These are phyloP conservation scores for Amia ocellicauda DNA, from an alignment of 2,113 vertebrate species.

Conservation along the genomic window DNA sequence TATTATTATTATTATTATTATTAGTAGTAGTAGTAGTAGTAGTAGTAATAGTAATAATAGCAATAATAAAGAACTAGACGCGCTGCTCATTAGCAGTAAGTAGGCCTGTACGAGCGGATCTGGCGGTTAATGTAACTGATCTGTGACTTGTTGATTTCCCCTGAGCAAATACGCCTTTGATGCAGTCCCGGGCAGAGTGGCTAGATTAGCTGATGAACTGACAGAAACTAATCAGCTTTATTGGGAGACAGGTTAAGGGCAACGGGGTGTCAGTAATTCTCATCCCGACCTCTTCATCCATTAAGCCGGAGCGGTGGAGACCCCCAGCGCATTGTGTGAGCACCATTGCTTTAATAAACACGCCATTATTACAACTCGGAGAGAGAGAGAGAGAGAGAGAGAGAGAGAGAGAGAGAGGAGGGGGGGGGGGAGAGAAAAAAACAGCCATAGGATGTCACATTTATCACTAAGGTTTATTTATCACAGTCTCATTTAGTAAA, in stretches of 20 bases:
- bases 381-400: slow-evolving; percentile 62
- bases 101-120: too few relatives aligned
- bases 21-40: too few relatives aligned
- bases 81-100: too few relatives aligned
- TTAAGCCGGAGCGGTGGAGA: slow-evolving; percentile 81
- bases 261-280: slow-evolving; percentile 89
- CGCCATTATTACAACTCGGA: slow-evolving; percentile 71
- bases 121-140: slow-evolving; percentile 64
- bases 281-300: slow-evolving; percentile 87
- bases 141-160: slow-evolving; percentile 96
- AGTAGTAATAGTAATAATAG: too few relatives aligned
- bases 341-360: slow-evolving; percentile 47
- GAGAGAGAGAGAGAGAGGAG: slow-evolving; percentile 53
- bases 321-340: slow-evolving; percentile 50
- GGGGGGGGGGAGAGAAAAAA: slow-evolving; percentile 48
- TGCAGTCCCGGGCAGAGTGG: slow-evolving; percentile 67
- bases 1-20: too few relatives aligned
- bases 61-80: too few relatives aligned
- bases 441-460: slow-evolving; percentile 66
- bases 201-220: slow-evolving; percentile 95
- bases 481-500: slow-evolving; percentile 76
- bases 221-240: slow-evolving; percentile 98
- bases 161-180: slow-evolving; percentile 87
- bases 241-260: slow-evolving; percentile 97
- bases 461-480: slow-evolving; percentile 69